Base-by-base conservation (phyloP, 2,888 invertebrate genomes). In the Nezara viridula region DNA sequence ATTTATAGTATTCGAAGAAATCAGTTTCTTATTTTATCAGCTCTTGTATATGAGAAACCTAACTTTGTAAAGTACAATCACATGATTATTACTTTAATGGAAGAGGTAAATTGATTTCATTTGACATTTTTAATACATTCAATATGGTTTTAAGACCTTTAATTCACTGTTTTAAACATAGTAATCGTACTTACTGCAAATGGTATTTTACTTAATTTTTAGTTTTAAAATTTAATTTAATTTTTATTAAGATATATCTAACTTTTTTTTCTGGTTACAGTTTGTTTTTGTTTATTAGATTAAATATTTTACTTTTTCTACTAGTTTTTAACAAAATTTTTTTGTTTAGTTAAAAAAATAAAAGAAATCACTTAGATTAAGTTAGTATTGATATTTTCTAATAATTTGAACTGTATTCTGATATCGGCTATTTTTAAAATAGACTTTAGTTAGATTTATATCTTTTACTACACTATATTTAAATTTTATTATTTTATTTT, bases 171-270 rank as follows among this genome's bases (percentile, higher is more conserved):
- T 44, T 40, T 81, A 47, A 81, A 81, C 44, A 44, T 81, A 73
- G 24, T 81, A 44, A 44, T 47, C n/a, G 81, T 81, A 81, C 81
- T 81, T 81, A 81, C n/a, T 73, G 1, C 66, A 73, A 81, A 14
- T 81, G 81, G 81, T 81, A 81, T n/a, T 81, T 81, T 44, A 81
- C 44, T 81, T 81, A 44, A 81, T 81, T 81, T 81, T 44, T 81
- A 47, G 40, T 81, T 81, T 44, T 44, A 47, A n/a, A 24, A n/a
- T 47, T 81, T n/a, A 81, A 47, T 81, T 40, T 81, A 44, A 73
- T 73, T 73, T 73, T 73, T 73, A 73, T 16, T 19, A 37, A 37
- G 37, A 37, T 73, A 73, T 37, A 37, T 37, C 37, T 73, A 37
- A 73, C 21, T 66, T 32, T 73, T 73, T 73, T 73, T 73, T 73